These are phyloP conservation scores for Brachylomia viminalis DNA, from an alignment of 2,888 invertebrate genomes.

Conservation along the genomic window DNA sequence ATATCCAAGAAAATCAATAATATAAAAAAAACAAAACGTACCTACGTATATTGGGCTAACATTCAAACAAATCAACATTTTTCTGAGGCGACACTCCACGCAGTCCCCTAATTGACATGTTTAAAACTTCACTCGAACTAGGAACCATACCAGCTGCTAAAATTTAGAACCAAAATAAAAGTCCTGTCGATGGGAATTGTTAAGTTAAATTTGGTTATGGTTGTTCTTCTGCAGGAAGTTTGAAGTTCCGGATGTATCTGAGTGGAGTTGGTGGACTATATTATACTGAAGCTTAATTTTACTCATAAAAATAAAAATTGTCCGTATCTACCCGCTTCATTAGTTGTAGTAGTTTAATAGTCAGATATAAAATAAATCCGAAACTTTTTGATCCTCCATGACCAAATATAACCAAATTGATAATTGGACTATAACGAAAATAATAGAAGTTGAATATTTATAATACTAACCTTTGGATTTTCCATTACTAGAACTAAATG, in stretches of 20 bases:
- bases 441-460: slow-evolving; percentile 78
- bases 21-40: slow-evolving; percentile 66
- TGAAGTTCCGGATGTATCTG: slow-evolving; percentile 70
- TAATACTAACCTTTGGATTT: slow-evolving; percentile 91
- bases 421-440: slow-evolving; percentile 77
- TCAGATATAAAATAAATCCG: slow-evolving; percentile 67
- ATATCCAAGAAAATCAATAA: slow-evolving; percentile 69
- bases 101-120: slow-evolving; percentile 91
- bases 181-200: slow-evolving; percentile 80
- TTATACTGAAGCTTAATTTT: slow-evolving; percentile 58
- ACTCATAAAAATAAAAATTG: slow-evolving; percentile 57
- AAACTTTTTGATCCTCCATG: slow-evolving; percentile 74
- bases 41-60: slow-evolving; percentile 73
- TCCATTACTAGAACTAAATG: slow-evolving; percentile 90
- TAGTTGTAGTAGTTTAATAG: slow-evolving; percentile 50
- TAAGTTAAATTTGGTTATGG: slow-evolving; percentile 79
- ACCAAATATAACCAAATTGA: slow-evolving; percentile 78
- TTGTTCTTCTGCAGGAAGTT: slow-evolving; percentile 69
- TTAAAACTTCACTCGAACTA: slow-evolving; percentile 89
- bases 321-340: slow-evolving; percentile 52
- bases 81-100: slow-evolving; percentile 88
- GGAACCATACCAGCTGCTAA: slow-evolving; percentile 91
- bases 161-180: slow-evolving; percentile 87
- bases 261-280: slow-evolving; percentile 61
- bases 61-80: slow-evolving; percentile 70